Base-by-base conservation (phyloP, 1,140 invertebrate genomes). In the Drosophila baimaii region DNA sequence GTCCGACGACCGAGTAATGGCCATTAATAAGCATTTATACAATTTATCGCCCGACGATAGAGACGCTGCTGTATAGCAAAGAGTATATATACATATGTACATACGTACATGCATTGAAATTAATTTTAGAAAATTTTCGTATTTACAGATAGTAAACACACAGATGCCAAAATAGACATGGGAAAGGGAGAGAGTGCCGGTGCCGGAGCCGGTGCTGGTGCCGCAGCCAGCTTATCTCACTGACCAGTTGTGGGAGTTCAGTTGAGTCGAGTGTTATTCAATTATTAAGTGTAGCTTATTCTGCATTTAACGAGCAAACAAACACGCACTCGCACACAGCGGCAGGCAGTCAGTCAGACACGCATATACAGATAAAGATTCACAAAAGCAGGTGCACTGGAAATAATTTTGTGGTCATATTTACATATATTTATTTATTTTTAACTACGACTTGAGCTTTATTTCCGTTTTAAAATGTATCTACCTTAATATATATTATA, bases 271-370 rank as follows among this genome's bases (percentile, higher is more conserved):
- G 79, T 79, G 64, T 85, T 83, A 77, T 84, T 84, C 66, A 85
- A 83, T 84, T 85, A 77, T 79, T 63, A 79, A 82, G 52, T 81
- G 57, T 61, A 76, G 79, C 83, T 82, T 58, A 86, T 81, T 86
- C 77, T 88, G 83, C 79, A 83, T 89, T 83, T 79, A 82, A 76
- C 70, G 62, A 79, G 57, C 54, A 65, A 52, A 62, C 55, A 68
- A 44, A 77, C 41, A 69, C 62, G 54, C 43, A 39, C 58, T 31
- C 62, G 33, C 27, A 46, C 52, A 49, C 64, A 61, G 21, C 5
- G 46, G 33, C 31, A 56, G 25, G 1, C 13, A 41, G 21, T 15
- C 41, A 47, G 21, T 3, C 25, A 47, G 19, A 21, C 29, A 57
- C 46, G 56, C 27, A 57, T 43, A 75, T 47, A 51, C 35, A 59